Base-by-base conservation (phyloP, 1,140 invertebrate species). In the Lasioglossum baleicum region DNA sequence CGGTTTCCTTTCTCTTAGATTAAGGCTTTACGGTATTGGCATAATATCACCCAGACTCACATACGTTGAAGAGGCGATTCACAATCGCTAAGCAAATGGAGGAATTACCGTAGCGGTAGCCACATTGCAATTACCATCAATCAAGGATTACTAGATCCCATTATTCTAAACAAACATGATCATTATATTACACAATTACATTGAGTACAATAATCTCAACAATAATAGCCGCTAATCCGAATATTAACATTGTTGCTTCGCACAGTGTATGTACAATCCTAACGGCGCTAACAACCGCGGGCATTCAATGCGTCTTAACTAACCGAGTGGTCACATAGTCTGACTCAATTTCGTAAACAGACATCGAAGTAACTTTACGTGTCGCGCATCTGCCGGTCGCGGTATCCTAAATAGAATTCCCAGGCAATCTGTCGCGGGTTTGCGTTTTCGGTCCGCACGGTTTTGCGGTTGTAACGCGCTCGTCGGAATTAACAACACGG, bases 241-340 rank as follows among this genome's bases (percentile, higher is more conserved):
- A 65, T 22, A 7, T 58, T 17, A 73, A 42, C 61, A 48, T 79
- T 44, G 72, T 73, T 53, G 42, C 51, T 48, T 65, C 35, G 17
- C 0, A 26, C 26, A 1, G 48, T 35, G 7, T 4, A 2, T 40
- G 22, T 26, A 17, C 0, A 2, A 7, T n/a, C 0, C 42, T 11
- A 40, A 53, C 51, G 13, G 11, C 13, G 65, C 4, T 22, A 48
- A 67, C 44, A n/a, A 67, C 17, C 26, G 22, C n/a, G 15, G n/a
- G 3, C 44, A 13, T 44, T 73, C 61, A 79, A 79, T 73, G 61
- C 22, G 69, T 73, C 76, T 73, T 79, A 79, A 79, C 69, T 73
- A 79, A 79, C 76, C 48, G 70, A 58, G 61, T 53, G 8, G 44
- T 48, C 44, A 61, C 40, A 44, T 42, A 22, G 69, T 79, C 65